Evolutionary conservation across 2,113 vertebrate species (phyloP).

Genomic region (Notarius lentiginosus): DNA sequence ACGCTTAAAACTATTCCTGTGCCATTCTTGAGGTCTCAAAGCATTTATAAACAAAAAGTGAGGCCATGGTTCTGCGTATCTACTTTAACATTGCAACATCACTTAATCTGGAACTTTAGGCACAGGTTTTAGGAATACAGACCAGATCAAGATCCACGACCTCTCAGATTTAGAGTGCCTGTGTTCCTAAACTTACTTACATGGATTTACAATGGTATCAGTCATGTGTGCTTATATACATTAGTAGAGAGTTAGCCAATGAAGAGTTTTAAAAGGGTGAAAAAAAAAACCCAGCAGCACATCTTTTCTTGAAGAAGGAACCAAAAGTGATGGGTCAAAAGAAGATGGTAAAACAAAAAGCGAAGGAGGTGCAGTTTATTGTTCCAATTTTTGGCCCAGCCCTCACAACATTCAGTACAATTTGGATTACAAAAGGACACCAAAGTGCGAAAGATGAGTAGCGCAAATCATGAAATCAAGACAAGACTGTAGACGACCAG

Average conservation of each 20-base stretch:
- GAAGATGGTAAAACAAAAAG: background rate
- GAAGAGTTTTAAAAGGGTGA: background rate
- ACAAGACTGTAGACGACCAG: no score
- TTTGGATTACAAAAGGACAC: background rate
- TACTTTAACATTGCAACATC: background rate
- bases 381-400: background rate
- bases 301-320: background rate
- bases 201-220: background rate
- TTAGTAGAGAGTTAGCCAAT: background rate
- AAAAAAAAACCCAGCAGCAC: background rate
- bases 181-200: background rate
- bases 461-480: background rate
- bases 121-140: background rate
- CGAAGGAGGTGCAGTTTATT: background rate
- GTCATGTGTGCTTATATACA: no score
- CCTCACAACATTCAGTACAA: background rate
- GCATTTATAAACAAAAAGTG: no score
- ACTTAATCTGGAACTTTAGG: background rate
- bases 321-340: background rate
- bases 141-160: background rate
- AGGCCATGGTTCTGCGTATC: no score
- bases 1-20: no score
- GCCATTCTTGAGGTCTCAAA: no score
- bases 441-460: background rate
- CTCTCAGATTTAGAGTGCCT: background rate